Base-by-base conservation (phyloP, 1,140 invertebrate species). In the Triops cancriformis region DNA sequence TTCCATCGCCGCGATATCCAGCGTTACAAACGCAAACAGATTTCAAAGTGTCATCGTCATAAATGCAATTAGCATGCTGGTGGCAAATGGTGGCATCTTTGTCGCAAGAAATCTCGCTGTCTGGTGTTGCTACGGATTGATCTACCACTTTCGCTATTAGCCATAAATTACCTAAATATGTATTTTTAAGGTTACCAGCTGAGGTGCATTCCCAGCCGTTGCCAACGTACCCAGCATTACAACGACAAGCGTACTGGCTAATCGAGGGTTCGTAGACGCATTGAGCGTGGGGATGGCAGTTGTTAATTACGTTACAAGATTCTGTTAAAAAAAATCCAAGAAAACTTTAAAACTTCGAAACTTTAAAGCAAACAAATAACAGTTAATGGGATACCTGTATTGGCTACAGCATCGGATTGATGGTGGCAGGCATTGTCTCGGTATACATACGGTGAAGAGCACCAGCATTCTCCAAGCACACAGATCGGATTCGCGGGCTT, bases 1-100 rank as follows among this genome's bases (percentile, higher is more conserved):
- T 88, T 72, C 94, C 94, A 83, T 95, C 92, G 74, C 94, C 94
- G 74, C 89, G 87, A 83, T 89, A 97, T 76, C 94, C 94, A 18
- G 87, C 82, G 78, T 91, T 89, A 83, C 95, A 97, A 23, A 91
- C 87, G 84, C 95, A 97, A 73, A 88, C 88, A 75, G 89, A 88
- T 74, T 87, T 88, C n/a, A 87, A 87, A 14, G 87, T 80, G 11
- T 86, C 82, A 10, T 91, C 89, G 76, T 91, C 88, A 76, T 89
- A 90, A 9, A 87, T 83, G 83, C 94, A 96, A 28, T 86, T 87
- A 23, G 94, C 93, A 82, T 95, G 89, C 0, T 85, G 82, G 82
- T 93, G 88, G 86, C 95, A 94, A 81, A 90, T 88, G 31, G 31
- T 37, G 73, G 74, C 64, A 9, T 73, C 28, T 45, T 76, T 41